phyloP scores from a whole-genome alignment of 1,140 invertebrate species.

The Ptiloglossa arizonensis region DNA sequence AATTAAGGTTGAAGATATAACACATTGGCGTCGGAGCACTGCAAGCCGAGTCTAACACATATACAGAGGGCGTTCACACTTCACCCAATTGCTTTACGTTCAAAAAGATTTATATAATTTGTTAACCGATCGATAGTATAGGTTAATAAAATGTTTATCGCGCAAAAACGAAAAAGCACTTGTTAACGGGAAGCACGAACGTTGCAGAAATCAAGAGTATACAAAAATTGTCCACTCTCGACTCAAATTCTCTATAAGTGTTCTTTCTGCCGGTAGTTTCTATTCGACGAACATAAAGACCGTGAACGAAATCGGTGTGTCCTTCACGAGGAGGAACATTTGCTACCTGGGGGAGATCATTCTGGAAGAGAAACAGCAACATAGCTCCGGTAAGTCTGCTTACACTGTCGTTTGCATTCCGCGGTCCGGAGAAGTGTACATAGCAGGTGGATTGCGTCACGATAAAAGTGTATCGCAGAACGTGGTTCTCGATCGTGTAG shows the following conservation, averaged over 20 bases:
- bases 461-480: conserved; percentile 43
- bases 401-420: conserved; percentile 46
- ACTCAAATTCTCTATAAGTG: background rate
- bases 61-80: too few species aligned
- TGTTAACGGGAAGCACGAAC: too few species aligned
- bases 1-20: too few species aligned
- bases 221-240: background rate
- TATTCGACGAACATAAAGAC: conserved; percentile 70
- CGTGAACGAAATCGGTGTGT: conserved; percentile 74
- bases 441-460: conserved; percentile 49
- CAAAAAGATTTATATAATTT: too few species aligned
- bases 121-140: too few species aligned
- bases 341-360: conserved; percentile 75
- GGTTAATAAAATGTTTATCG: too few species aligned
- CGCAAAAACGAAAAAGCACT: too few species aligned
- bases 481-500: conserved; percentile 38
- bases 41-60: too few species aligned
- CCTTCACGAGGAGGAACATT: conserved; percentile 58
- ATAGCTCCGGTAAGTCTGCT: conserved; percentile 50
- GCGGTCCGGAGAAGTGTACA: conserved; percentile 27
- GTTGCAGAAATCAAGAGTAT: too few species aligned
- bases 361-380: conserved; percentile 58
- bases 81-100: too few species aligned
- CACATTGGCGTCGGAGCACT: too few species aligned
- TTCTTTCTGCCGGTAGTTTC: conserved; percentile 53